Evolutionary conservation across 2,113 vertebrate genomes (phyloP).

Genomic region (Gavialis gangeticus): DNA sequence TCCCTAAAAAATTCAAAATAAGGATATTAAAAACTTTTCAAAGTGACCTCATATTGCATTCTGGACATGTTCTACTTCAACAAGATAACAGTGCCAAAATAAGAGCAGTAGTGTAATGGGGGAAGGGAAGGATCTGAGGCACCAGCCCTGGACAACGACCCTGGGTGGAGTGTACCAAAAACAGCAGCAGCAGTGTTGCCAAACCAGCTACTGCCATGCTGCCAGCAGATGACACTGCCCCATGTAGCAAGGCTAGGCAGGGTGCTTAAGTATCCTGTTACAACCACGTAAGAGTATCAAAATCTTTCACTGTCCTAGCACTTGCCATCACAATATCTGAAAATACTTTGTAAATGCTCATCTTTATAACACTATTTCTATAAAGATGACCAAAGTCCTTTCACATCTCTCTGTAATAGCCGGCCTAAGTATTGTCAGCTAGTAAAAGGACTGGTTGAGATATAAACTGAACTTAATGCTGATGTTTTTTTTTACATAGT

Average conservation of each 20-base stretch:
- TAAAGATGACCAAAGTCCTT: not conserved
- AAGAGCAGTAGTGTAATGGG: not conserved
- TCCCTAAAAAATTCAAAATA: not conserved
- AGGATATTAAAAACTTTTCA: not conserved
- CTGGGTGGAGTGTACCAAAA: too few species aligned
- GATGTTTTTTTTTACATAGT: not conserved
- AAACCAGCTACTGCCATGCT: too few species aligned
- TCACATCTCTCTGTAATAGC: not conserved
- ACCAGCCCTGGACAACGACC: too few species aligned
- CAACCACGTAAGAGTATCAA: not conserved
- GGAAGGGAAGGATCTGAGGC: too few species aligned
- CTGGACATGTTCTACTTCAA: not conserved
- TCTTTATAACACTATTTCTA: not conserved
- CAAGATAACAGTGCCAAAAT: not conserved
- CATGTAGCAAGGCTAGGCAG: too few species aligned
- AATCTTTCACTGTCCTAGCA: not conserved
- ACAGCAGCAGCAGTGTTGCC: too few species aligned
- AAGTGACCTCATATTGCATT: not conserved
- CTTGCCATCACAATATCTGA: not conserved
- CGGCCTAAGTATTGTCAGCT: not conserved
- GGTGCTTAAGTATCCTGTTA: too few species aligned
- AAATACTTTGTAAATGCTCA: not conserved
- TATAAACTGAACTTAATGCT: not conserved
- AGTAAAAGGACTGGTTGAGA: not conserved
- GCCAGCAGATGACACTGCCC: too few species aligned